Percentiles rank a stretch among this genome's conserved stretches.
Conservation (phyloP, 1,140 invertebrate genomes). For the Polyergus mexicanus region DNA sequence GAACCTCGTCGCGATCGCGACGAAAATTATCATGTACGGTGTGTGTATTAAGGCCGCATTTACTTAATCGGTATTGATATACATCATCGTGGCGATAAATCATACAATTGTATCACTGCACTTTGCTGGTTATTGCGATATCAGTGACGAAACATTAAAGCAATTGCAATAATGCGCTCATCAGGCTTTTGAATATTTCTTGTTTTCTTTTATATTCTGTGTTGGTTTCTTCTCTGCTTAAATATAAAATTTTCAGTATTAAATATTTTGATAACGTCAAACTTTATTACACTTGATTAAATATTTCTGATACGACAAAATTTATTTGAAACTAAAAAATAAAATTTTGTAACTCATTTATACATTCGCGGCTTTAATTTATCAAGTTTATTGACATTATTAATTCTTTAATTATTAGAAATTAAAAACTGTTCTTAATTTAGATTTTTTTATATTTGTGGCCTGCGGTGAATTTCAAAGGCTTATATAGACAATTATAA, state of each 20-base stretch:
- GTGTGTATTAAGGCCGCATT: conserved; percentile 63
- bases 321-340: neutral
- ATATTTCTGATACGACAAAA: neutral
- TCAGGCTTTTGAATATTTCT: neutral
- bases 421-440: neutral
- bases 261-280: neutral
- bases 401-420: neutral
- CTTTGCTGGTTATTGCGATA: neutral
- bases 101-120: conserved; percentile 23
- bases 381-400: neutral
- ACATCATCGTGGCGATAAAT: conserved; percentile 23
- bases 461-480: neutral
- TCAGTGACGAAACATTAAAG: conserved; percentile 37
- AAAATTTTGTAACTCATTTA: neutral
- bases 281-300: neutral
- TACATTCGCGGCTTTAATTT: neutral
- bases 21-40: conserved; percentile 38
- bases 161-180: conserved; percentile 24
- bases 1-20: conserved; percentile 23
- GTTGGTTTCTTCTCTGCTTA: neutral
- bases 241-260: neutral
- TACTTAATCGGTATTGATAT: conserved; percentile 44
- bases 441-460: neutral
- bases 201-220: neutral
- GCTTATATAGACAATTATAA: neutral